Conservation (phyloP, 2,113 vertebrate genomes). For the Mobula birostris region DNA sequence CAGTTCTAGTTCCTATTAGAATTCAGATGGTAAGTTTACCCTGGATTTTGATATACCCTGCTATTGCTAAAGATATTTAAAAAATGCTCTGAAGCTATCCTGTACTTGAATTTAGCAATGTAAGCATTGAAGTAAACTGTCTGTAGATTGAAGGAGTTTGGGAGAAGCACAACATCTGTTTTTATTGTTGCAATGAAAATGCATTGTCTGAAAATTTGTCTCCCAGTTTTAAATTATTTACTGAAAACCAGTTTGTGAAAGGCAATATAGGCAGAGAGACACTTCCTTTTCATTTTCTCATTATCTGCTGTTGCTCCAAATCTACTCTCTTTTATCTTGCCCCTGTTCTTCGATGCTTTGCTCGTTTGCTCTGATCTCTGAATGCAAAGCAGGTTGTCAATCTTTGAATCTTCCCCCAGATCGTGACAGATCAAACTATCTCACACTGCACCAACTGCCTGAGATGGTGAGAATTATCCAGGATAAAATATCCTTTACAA, state of each 20-base stretch:
- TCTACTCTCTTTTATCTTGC: constrained; percentile 75
- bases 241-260: not conserved
- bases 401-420: constrained; percentile 57
- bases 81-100: not conserved
- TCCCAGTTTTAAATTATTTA: not conserved
- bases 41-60: not conserved
- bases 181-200: not conserved
- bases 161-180: not conserved
- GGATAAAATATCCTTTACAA: constrained; percentile 69
- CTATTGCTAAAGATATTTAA: not conserved
- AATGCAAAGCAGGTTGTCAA: constrained; percentile 76
- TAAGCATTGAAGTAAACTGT: not conserved
- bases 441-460: constrained; percentile 44
- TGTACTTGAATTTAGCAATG: not conserved
- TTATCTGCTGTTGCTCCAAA: constrained; percentile 62
- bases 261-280: not conserved
- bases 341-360: constrained; percentile 65
- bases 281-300: not conserved
- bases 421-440: constrained; percentile 52
- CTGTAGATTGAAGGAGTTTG: not conserved
- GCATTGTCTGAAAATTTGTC: not conserved
- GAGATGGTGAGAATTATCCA: constrained; percentile 72
- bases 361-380: constrained; percentile 87
- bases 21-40: not conserved
- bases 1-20: no score